Conservation (phyloP, 2,113 vertebrate species). For the Nestor notabilis region DNA sequence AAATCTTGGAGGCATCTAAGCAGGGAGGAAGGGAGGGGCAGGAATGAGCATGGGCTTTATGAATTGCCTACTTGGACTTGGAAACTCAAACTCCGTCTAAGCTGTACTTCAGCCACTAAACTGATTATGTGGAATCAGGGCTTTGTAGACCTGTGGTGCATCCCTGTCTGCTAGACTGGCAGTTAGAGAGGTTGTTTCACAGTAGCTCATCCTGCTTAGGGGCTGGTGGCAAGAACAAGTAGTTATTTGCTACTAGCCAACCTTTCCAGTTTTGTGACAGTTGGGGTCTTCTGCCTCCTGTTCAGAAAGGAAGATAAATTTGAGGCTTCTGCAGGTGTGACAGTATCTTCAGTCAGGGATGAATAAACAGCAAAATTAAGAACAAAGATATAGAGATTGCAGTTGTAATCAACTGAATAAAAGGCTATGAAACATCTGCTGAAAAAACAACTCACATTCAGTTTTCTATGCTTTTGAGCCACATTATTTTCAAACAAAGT, state of each 20-base stretch:
- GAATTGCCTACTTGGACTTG: not conserved
- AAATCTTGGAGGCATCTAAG: not conserved
- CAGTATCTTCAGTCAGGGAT: not conserved
- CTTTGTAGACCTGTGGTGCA: not conserved
- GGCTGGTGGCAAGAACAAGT: not conserved
- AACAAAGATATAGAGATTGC: not conserved
- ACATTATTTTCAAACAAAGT: not conserved
- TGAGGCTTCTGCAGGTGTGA: not conserved
- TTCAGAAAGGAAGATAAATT: not conserved
- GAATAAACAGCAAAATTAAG: not conserved
- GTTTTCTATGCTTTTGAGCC: not conserved
- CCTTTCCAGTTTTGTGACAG: not conserved
- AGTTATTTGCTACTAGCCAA: not conserved
- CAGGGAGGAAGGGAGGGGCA: not conserved
- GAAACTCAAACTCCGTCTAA: not conserved
- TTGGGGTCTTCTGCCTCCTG: not conserved
- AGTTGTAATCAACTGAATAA: not conserved
- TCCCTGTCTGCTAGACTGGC: not conserved
- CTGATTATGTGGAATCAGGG: not conserved
- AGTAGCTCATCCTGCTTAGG: not conserved
- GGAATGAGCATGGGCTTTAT: not conserved
- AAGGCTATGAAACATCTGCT: not conserved
- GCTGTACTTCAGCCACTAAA: not conserved
- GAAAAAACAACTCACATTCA: not conserved
- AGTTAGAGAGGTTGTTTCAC: not conserved